phyloP scores from a whole-genome alignment of 2,797 vertebrate genomes.

The Brachyrhaphis roseni region DNA sequence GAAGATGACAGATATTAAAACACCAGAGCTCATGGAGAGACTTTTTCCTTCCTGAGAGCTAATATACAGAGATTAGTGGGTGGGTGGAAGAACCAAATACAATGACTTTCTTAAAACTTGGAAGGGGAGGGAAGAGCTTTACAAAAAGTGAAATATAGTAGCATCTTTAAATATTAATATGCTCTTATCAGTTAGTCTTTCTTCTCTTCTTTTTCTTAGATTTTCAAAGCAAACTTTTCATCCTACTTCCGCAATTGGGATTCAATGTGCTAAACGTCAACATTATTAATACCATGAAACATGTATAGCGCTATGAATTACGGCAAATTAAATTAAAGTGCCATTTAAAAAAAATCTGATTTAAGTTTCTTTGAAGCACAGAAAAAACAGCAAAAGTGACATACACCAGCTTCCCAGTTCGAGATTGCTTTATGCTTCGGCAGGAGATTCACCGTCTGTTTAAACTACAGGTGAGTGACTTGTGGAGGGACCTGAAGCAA shows the following conservation, averaged over 20 bases:
- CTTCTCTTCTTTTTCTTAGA: slow-evolving; percentile 25
- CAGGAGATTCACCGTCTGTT: slow-evolving; percentile 52
- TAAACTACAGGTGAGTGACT: slow-evolving; percentile 63
- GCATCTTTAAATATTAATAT: slow-evolving; percentile 42
- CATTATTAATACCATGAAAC: neutral
- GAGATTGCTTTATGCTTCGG: slow-evolving; percentile 69
- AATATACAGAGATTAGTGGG: slow-evolving; percentile 84
- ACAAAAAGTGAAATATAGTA: slow-evolving; percentile 12
- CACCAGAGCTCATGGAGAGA: slow-evolving; percentile 75
- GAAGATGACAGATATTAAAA: slow-evolving; percentile 86
- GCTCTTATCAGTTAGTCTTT: slow-evolving; percentile 26
- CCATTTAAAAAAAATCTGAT: neutral
- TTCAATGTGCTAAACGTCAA: neutral
- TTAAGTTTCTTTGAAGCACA: slow-evolving; percentile 33
- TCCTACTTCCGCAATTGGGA: slow-evolving; percentile 15
- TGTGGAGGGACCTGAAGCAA: slow-evolving; percentile 48
- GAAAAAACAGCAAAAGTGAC: slow-evolving; percentile 66
- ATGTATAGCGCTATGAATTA: neutral
- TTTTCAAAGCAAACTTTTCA: slow-evolving; percentile 34
- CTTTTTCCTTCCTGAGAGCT: slow-evolving; percentile 81
- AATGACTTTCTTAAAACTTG: slow-evolving; percentile 39
- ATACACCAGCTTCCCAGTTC: slow-evolving; percentile 42
- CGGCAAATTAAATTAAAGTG: slow-evolving; percentile 18
- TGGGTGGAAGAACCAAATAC: slow-evolving; percentile 38
- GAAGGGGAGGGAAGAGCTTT: neutral